Evolutionary conservation across 37 sponge, comb jelly and placozoan species (phyloP).

Genomic region (Amphimedon queenslandica): DNA sequence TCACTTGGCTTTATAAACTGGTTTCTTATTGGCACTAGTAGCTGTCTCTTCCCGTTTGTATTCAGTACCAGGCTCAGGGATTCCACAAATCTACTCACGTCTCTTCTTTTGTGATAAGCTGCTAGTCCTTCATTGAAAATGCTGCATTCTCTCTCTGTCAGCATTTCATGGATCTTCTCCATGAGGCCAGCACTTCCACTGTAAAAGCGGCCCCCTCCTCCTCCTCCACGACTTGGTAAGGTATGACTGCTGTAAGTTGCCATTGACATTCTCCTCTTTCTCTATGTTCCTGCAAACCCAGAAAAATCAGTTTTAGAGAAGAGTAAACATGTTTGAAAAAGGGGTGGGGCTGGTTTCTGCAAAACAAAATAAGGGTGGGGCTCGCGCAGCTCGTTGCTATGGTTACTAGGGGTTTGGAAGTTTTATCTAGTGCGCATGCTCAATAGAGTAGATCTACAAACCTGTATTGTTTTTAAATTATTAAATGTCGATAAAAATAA

Average conservation of each 20-base stretch:
- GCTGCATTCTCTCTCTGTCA: slow-evolving; percentile 54
- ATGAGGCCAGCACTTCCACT: slow-evolving; percentile 13
- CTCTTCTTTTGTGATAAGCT: slow-evolving; percentile 57
- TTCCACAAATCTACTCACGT: slow-evolving; percentile 61
- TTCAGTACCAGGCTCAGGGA: slow-evolving; percentile 52
- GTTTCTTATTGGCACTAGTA: slow-evolving; percentile 70
- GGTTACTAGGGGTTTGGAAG: too few species aligned
- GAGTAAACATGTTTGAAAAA: too few species aligned
- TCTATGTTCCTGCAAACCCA: too few species aligned
- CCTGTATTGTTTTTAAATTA: too few species aligned
- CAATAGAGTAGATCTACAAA: too few species aligned
- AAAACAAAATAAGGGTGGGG: too few species aligned
- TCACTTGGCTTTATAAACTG: slow-evolving; percentile 65
- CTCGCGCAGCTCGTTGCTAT: too few species aligned
- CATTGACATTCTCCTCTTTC: neutral
- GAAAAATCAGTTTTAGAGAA: too few species aligned
- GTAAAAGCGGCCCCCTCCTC: too few species aligned
- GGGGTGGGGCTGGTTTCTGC: neutral
- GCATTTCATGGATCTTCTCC: slow-evolving; percentile 41
- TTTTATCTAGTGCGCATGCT: too few species aligned
- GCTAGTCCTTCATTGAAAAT: slow-evolving; percentile 65
- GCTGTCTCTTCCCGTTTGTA: slow-evolving; percentile 66
- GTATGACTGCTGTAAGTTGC: neutral
- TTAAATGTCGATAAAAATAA: neutral
- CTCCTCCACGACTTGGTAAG: neutral